phyloP scores from a whole-genome alignment of 2,888 invertebrate genomes.

The Parnassius smintheus region DNA sequence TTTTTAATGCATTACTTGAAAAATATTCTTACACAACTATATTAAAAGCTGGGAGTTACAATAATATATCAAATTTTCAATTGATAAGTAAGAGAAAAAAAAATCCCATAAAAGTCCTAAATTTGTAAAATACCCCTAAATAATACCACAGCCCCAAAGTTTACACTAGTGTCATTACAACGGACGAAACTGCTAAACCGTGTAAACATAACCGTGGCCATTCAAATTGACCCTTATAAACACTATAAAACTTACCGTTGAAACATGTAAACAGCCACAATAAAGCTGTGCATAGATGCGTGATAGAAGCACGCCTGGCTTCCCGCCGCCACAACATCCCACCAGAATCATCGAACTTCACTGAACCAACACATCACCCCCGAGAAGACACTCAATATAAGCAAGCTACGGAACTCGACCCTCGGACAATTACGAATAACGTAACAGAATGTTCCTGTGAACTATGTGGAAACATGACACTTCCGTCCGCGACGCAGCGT shows the following conservation, averaged over 20 bases:
- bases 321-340: conserved; percentile 68
- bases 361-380: conserved; percentile 61
- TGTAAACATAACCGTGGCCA: conserved; percentile 17
- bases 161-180: conserved; percentile 7
- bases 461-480: conserved; percentile 32
- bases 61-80: too few relatives aligned
- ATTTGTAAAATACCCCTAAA: too few relatives aligned
- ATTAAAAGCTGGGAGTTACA: too few relatives aligned
- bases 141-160: neutral
- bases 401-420: conserved; percentile 53
- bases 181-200: conserved; percentile 8
- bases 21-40: too few relatives aligned
- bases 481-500: conserved; percentile 50
- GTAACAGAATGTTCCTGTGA: conserved; percentile 61
- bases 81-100: too few relatives aligned
- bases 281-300: conserved; percentile 59
- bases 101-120: too few relatives aligned
- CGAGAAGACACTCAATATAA: conserved; percentile 43
- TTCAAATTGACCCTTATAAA: conserved; percentile 47
- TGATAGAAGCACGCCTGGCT: conserved; percentile 56
- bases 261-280: conserved; percentile 71
- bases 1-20: too few relatives aligned
- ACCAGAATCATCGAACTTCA: conserved; percentile 62
- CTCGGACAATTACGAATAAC: conserved; percentile 56
- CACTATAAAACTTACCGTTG: conserved; percentile 61